phyloP scores from a whole-genome alignment of 2,797 vertebrate species.

The Pipistrellus nathusii region DNA sequence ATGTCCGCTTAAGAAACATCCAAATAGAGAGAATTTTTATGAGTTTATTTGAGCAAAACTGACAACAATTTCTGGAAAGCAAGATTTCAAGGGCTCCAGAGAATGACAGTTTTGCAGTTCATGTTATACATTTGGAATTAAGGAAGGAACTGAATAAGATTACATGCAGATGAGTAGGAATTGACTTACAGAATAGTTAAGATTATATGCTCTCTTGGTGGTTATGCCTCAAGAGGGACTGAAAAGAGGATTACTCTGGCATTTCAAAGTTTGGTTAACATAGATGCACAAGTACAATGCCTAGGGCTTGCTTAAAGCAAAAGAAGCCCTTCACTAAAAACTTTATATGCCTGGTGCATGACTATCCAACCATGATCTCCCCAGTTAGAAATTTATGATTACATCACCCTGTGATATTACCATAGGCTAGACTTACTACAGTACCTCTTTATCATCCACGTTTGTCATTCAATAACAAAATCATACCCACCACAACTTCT shows the following conservation, averaged over 20 bases:
- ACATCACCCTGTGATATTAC: background rate
- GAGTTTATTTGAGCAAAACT: background rate
- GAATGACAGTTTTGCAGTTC: background rate
- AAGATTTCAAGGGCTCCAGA: background rate
- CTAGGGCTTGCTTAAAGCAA: background rate
- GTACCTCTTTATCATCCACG: background rate
- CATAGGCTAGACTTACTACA: background rate
- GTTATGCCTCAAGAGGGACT: background rate
- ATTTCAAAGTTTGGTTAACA: background rate
- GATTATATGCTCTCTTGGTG: background rate
- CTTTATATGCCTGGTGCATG: background rate
- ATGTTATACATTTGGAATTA: background rate
- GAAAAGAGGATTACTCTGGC: background rate
- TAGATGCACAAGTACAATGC: background rate
- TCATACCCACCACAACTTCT: background rate
- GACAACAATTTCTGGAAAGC: background rate
- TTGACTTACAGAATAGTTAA: background rate
- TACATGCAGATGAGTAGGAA: background rate
- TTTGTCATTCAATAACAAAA: background rate
- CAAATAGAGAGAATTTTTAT: background rate
- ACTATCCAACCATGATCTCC: background rate
- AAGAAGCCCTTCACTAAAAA: background rate
- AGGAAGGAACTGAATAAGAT: background rate
- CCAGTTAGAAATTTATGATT: background rate
- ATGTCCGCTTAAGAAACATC: background rate